Conservation (phyloP, 2,797 vertebrate genomes). For the Trichosurus vulpecula region DNA sequence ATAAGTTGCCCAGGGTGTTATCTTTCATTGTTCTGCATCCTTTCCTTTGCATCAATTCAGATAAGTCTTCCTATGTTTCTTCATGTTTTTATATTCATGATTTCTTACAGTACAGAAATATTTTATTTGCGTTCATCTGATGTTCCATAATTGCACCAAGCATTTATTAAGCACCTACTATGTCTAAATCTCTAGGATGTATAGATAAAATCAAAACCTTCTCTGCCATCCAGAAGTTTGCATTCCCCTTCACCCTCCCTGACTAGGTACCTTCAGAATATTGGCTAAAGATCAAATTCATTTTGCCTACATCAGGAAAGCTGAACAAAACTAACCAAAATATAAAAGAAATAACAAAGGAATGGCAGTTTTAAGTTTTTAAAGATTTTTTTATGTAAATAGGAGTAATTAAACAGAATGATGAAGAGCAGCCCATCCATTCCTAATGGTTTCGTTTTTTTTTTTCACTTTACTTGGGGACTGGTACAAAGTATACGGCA, state of each 20-base stretch:
- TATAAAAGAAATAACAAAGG: not conserved
- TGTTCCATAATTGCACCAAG: not conserved
- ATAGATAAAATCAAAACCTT: not conserved
- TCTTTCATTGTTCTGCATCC: not conserved
- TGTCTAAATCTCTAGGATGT: not conserved
- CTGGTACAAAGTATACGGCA: not conserved
- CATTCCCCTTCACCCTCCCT: not conserved
- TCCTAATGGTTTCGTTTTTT: not conserved
- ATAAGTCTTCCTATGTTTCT: not conserved
- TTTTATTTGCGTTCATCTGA: not conserved
- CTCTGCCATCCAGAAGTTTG: not conserved
- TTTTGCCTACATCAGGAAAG: not conserved
- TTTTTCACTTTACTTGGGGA: not conserved
- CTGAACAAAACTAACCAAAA: not conserved
- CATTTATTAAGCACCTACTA: not conserved
- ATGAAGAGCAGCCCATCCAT: not conserved
- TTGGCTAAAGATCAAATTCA: not conserved
- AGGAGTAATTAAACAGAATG: not conserved
- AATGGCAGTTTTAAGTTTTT: not conserved
- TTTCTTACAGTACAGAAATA: not conserved
- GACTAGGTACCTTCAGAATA: not conserved
- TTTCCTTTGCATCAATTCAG: not conserved
- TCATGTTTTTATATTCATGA: not conserved
- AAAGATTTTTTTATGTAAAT: not conserved
- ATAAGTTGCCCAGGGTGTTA: not conserved